phyloP scores from a whole-genome alignment of 2,888 invertebrate genomes.

The Frankliniella intonsa region DNA sequence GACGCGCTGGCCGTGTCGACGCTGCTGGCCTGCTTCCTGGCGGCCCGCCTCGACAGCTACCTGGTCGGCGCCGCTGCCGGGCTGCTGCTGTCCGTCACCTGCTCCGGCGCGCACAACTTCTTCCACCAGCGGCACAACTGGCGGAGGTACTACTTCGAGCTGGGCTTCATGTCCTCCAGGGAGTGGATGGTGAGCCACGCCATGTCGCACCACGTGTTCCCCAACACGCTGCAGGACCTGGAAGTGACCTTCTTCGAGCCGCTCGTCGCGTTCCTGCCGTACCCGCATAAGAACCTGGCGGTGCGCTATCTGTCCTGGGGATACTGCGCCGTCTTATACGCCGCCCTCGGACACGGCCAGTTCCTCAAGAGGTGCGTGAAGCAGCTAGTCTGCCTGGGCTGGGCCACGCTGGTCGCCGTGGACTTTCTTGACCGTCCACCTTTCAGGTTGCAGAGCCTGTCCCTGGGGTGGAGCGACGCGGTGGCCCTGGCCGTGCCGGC shows the following conservation, averaged over 20 bases:
- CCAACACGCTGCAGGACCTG: slow-evolving; percentile 70
- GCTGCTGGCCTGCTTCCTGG: slow-evolving; percentile 43
- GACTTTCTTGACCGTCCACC: background rate
- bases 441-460: background rate
- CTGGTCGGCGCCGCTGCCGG: slow-evolving; percentile 52
- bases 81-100: slow-evolving; percentile 54
- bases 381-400: slow-evolving; percentile 34
- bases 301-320: slow-evolving; percentile 52
- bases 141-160: slow-evolving; percentile 72
- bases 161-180: slow-evolving; percentile 61
- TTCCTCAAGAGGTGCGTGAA: slow-evolving; percentile 50
- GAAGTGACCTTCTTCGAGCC: slow-evolving; percentile 68
- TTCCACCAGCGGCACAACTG: slow-evolving; percentile 71
- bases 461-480: slow-evolving; percentile 1
- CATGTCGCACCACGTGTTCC: slow-evolving; percentile 71
- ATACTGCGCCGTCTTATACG: slow-evolving; percentile 51
- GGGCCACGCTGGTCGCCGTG: background rate
- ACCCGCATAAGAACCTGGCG: slow-evolving; percentile 50
- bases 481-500: slow-evolving; percentile 38
- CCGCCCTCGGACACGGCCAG: slow-evolving; percentile 44
- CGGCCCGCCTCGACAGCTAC: slow-evolving; percentile 37
- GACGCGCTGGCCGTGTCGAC: slow-evolving; percentile 47
- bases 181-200: slow-evolving; percentile 72
- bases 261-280: slow-evolving; percentile 60
- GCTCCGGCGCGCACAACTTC: slow-evolving; percentile 67